Conservation (phyloP, 1,140 invertebrate species). For the Drosophila auraria region DNA sequence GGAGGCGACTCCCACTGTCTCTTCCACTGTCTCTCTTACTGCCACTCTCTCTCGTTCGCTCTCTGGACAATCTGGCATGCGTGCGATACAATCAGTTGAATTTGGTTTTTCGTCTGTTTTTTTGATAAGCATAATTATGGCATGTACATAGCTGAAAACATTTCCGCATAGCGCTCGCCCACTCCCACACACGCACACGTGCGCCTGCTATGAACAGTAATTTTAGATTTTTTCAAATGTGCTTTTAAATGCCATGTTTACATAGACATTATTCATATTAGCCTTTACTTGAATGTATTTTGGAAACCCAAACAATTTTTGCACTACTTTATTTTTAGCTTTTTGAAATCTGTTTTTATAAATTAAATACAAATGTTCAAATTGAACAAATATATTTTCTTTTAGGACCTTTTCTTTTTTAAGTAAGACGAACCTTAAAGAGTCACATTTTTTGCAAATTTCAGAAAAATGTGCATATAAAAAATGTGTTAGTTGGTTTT, state of each 20-base stretch:
- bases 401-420: not conserved
- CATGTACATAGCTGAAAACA: constrained; percentile 37
- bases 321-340: not conserved
- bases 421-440: not conserved
- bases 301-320: not conserved
- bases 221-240: constrained; percentile 38
- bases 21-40: not conserved
- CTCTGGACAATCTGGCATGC: constrained; percentile 12
- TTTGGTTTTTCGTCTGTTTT: constrained; percentile 27
- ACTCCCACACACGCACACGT: constrained; percentile 24
- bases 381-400: not conserved
- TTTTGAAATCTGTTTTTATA: not conserved
- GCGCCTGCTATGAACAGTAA: constrained; percentile 21
- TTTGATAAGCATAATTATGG: constrained; percentile 67
- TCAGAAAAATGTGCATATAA: not conserved
- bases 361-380: not conserved
- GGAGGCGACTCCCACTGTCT: not conserved
- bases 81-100: constrained; percentile 32
- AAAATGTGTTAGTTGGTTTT: no score
- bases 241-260: constrained; percentile 31
- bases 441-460: not conserved
- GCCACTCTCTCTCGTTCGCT: constrained; percentile 6
- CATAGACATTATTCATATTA: not conserved
- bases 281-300: not conserved
- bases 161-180: constrained; percentile 48